Evolutionary conservation across 1,140 invertebrate species (phyloP).

Genomic region (Cryptotermes secundus): DNA sequence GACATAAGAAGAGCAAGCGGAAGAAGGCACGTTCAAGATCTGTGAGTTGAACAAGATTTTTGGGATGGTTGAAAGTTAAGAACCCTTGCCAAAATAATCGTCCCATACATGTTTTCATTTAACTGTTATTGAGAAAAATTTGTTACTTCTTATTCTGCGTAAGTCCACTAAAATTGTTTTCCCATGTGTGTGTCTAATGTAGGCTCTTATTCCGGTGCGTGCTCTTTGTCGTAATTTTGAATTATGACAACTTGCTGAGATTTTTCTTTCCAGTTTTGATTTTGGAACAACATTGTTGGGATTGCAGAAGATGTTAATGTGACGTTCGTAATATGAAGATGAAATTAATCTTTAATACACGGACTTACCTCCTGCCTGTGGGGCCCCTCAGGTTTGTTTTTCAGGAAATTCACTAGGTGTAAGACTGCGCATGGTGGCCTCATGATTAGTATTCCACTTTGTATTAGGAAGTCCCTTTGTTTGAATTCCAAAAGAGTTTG

Average conservation of each 20-base stretch:
- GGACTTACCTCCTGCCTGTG: background rate
- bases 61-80: background rate
- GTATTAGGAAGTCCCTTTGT: too few species aligned
- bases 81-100: background rate
- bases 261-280: background rate
- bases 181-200: background rate
- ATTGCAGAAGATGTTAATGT: background rate
- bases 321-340: background rate
- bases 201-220: background rate
- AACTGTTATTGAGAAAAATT: background rate
- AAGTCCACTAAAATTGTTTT: background rate
- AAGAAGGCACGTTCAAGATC: constrained; percentile 28
- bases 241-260: background rate
- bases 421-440: too few species aligned
- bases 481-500: too few species aligned
- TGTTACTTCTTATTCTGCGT: background rate
- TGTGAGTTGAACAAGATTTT: constrained; percentile 17
- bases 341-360: background rate
- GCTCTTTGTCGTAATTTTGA: background rate
- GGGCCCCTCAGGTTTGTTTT: background rate
- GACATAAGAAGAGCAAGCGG: constrained; percentile 1
- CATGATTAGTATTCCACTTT: too few species aligned
- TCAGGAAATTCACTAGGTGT: background rate
- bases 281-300: background rate
- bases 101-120: background rate